Conservation (phyloP, 2,888 invertebrate species). For the Macrophya annulata region DNA sequence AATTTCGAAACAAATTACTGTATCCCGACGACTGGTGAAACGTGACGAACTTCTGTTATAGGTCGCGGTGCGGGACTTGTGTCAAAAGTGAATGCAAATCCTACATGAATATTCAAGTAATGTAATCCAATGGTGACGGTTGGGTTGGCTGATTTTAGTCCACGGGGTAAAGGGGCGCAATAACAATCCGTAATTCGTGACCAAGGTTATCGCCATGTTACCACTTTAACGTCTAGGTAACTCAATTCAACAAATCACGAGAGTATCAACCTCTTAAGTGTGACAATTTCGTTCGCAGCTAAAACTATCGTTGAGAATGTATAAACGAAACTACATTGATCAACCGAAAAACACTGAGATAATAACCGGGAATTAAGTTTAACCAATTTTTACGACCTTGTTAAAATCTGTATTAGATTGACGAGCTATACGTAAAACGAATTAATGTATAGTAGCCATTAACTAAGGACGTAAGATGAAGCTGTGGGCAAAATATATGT, state of each 20-base stretch:
- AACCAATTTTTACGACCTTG: background rate
- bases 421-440: conserved; percentile 2
- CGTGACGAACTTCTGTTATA: conserved; percentile 60
- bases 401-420: conserved; percentile 40
- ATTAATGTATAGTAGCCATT: conserved; percentile 32
- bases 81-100: conserved; percentile 73
- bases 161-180: conserved; percentile 43
- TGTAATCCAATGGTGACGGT: conserved; percentile 65
- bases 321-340: background rate
- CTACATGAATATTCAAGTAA: conserved; percentile 74
- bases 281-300: background rate
- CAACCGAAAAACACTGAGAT: background rate
- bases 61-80: conserved; percentile 54
- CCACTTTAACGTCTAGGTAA: conserved; percentile 5
- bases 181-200: conserved; percentile 45
- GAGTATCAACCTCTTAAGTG: background rate
- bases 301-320: background rate
- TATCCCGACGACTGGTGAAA: conserved; percentile 58
- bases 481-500: conserved; percentile 15
- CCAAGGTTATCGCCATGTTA: conserved; percentile 44
- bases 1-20: conserved; percentile 65
- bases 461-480: background rate
- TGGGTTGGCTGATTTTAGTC: conserved; percentile 35
- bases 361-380: conserved; percentile 11
- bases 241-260: conserved; percentile 13